Conservation (phyloP, 2,113 vertebrate species). For the Morphnarchus princeps region DNA sequence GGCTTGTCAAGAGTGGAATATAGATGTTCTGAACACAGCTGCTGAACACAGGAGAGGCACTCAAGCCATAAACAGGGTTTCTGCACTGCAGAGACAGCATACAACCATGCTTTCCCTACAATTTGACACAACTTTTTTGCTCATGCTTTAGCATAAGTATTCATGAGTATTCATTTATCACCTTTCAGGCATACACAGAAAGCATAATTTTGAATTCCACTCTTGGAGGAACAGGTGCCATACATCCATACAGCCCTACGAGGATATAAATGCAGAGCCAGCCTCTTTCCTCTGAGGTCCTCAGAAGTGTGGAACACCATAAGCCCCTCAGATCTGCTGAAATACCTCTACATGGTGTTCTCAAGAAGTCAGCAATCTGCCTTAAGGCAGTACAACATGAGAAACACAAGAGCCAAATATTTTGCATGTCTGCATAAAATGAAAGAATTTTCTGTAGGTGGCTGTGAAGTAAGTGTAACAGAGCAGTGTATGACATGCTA, state of each 20-base stretch:
- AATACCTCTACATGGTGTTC: neutral
- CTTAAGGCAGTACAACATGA: neutral
- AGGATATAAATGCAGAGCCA: neutral
- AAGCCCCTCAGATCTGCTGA: neutral
- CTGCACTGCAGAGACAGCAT: neutral
- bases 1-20: neutral
- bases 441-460: neutral
- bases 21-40: neutral
- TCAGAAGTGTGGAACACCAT: neutral
- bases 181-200: neutral
- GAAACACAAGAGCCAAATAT: slow-evolving; percentile 10
- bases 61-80: neutral
- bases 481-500: neutral
- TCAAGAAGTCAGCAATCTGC: neutral
- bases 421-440: neutral
- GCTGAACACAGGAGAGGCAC: neutral
- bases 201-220: neutral
- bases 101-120: neutral
- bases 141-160: neutral
- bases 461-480: neutral
- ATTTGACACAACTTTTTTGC: neutral
- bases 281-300: neutral
- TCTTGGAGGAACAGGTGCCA: neutral
- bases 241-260: rapidly evolving
- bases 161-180: neutral